Evolutionary conservation across 2,888 invertebrate genomes (phyloP).

Genomic region (Lycaena phlaeas): DNA sequence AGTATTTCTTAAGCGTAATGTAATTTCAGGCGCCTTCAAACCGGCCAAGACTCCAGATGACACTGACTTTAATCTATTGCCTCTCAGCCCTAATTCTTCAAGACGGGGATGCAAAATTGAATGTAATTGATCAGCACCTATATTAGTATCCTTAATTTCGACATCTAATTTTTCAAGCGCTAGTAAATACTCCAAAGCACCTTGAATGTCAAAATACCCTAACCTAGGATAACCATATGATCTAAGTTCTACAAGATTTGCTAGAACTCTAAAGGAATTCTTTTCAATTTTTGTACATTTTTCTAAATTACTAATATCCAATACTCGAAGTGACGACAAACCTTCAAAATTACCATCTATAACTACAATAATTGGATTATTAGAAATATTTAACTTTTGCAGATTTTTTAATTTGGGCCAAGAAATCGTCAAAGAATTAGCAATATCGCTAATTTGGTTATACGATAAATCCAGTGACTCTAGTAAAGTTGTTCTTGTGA

Average conservation of each 20-base stretch:
- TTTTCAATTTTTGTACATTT: slow-evolving; percentile 86
- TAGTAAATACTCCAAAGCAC: slow-evolving; percentile 82
- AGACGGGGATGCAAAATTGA: slow-evolving; percentile 85
- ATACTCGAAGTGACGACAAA: slow-evolving; percentile 75
- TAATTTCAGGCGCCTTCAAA: slow-evolving; percentile 79
- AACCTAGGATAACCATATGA: slow-evolving; percentile 84
- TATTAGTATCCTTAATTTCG: slow-evolving; percentile 87
- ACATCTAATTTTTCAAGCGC: slow-evolving; percentile 84
- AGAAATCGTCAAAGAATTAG: slow-evolving; percentile 74
- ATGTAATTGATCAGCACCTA: slow-evolving; percentile 87
- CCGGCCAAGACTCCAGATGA: slow-evolving; percentile 90
- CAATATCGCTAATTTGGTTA: slow-evolving; percentile 76
- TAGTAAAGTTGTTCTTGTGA: slow-evolving; percentile 84
- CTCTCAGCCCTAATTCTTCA: slow-evolving; percentile 81
- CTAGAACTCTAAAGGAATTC: slow-evolving; percentile 81
- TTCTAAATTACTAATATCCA: slow-evolving; percentile 78
- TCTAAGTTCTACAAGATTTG: slow-evolving; percentile 78
- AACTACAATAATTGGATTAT: slow-evolving; percentile 86
- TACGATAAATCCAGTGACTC: slow-evolving; percentile 84
- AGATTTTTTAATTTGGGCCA: slow-evolving; percentile 82
- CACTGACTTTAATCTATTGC: slow-evolving; percentile 81
- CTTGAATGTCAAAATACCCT: slow-evolving; percentile 89
- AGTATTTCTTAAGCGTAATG: slow-evolving; percentile 85
- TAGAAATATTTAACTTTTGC: slow-evolving; percentile 83
- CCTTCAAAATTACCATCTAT: slow-evolving; percentile 83